Percentiles rank a stretch among this genome's conserved stretches.
phyloP scores from a whole-genome alignment of 2,797 vertebrate genomes.

The Sebastes vulpes region DNA sequence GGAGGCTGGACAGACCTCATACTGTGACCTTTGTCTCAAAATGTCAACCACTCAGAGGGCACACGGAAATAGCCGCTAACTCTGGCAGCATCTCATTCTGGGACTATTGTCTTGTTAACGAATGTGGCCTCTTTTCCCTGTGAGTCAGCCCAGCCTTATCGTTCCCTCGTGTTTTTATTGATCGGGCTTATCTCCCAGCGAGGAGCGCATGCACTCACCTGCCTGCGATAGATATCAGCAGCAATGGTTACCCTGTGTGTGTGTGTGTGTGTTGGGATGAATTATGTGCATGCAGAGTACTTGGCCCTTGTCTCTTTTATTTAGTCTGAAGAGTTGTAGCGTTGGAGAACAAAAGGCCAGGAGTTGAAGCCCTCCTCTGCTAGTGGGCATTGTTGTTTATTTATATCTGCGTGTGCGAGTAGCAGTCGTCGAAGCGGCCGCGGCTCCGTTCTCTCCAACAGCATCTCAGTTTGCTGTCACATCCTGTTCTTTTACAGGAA shows the following conservation, averaged over 20 bases:
- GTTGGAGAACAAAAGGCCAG: conserved; percentile 63
- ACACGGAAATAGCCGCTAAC: conserved; percentile 55
- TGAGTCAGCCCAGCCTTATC: conserved; percentile 43
- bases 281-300: conserved; percentile 29
- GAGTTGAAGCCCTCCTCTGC: conserved; percentile 67
- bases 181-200: conserved; percentile 48
- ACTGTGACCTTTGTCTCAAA: conserved; percentile 70
- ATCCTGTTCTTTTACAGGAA: conserved; percentile 43
- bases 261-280: conserved; percentile 6
- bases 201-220: conserved; percentile 32
- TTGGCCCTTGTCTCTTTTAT: conserved; percentile 49
- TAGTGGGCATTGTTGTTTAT: conserved; percentile 70
- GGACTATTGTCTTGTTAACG: conserved; percentile 59
- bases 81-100: conserved; percentile 34
- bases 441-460: conserved; percentile 33
- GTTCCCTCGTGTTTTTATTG: conserved; percentile 58
- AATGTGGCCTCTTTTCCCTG: conserved; percentile 15
- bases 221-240: conserved; percentile 45
- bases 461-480: conserved; percentile 27
- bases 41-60: conserved; percentile 60
- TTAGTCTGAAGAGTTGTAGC: conserved; percentile 62
- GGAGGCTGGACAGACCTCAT: conserved; percentile 44
- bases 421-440: conserved; percentile 2
- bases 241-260: not conserved
- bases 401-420: conserved; percentile 66